Evolutionary conservation across 1,140 invertebrate genomes (phyloP).

Genomic region (Saccostrea cuccullata): DNA sequence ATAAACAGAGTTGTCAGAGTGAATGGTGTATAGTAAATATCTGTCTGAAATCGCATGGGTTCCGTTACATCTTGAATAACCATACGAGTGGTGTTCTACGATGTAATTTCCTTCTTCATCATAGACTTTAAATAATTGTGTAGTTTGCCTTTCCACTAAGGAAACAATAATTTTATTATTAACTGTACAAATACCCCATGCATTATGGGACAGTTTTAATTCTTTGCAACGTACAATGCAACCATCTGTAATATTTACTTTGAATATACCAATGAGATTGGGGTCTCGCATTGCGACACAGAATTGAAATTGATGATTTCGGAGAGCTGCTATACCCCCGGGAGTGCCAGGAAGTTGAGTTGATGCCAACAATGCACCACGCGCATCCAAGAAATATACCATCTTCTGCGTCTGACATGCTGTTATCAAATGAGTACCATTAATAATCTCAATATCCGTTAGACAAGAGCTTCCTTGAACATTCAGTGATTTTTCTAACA

Average conservation of each 20-base stretch:
- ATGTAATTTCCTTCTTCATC: neutral
- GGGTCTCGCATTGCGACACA: neutral
- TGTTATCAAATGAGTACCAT: neutral
- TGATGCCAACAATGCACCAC: neutral
- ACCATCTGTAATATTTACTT: neutral
- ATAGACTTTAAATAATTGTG: neutral
- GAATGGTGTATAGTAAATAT: neutral
- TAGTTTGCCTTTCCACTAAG: neutral
- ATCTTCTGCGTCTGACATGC: neutral
- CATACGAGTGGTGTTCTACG: neutral
- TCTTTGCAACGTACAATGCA: neutral
- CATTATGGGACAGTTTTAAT: neutral
- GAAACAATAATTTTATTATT: neutral
- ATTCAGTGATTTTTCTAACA: neutral
- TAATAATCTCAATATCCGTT: neutral
- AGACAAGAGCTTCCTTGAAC: neutral
- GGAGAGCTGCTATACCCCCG: neutral
- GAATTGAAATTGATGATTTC: neutral
- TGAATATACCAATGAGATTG: neutral
- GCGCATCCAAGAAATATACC: neutral
- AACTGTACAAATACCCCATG: neutral
- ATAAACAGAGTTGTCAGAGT: neutral
- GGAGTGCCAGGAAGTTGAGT: neutral
- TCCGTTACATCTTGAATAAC: neutral
- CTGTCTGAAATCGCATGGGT: neutral